Percentiles rank a stretch among this genome's conserved stretches.
These are phyloP conservation scores for human (Homo sapiens) DNA, from an alignment of 2,113 vertebrate genomes.

Conservation along the genomic window GRCh38 chr5:2056501-2057000, in stretches of 20 bases:
- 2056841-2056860: fast-evolving
- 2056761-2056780: background rate
- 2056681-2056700: background rate
- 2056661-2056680: fast-evolving
- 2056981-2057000: background rate
- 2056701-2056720: fast-evolving
- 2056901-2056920: background rate
- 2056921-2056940: fast-evolving
- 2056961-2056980: background rate
- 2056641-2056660: background rate
- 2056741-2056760: fast-evolving
- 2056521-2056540: background rate
- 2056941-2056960: background rate
- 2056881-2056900: fast-evolving
- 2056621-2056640: background rate
- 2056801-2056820: background rate
- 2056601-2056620: background rate
- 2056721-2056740: background rate
- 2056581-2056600: background rate
- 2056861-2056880: fast-evolving
- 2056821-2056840: background rate
- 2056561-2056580: background rate
- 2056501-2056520: background rate
- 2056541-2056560: background rate
- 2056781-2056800: background rate